A percentile compares a stretch with the other conserved stretches of the same genome.
phyloP scores from a whole-genome alignment of 1,140 invertebrate genomes.

The Tetragnatha versicolor region DNA sequence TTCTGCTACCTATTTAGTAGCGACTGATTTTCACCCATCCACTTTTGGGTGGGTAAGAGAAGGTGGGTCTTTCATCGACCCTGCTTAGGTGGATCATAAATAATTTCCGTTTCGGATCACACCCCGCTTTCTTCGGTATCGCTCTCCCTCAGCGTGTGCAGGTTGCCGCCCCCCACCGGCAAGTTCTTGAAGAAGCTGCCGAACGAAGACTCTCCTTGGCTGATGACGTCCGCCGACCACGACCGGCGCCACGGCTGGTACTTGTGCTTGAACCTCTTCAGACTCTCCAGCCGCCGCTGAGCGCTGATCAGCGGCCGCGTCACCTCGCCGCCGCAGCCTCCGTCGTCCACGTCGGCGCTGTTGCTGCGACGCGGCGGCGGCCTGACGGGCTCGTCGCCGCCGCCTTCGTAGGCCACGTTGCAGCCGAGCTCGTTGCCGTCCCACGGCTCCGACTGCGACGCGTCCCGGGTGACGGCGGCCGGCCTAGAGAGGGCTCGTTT shows the following conservation, averaged over 20 bases:
- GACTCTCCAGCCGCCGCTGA: neutral
- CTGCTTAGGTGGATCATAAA: too few species aligned
- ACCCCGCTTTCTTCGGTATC: conserved; percentile 48
- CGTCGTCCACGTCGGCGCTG: neutral
- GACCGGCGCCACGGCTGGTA: conserved; percentile 28
- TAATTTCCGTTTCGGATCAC: too few species aligned
- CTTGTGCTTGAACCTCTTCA: conserved; percentile 24
- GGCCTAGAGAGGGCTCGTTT: neutral
- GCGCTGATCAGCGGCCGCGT: conserved; percentile 24
- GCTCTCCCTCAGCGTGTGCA: conserved; percentile 31
- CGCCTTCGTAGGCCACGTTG: neutral
- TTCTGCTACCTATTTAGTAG: too few species aligned
- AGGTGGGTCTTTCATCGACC: too few species aligned
- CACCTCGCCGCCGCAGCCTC: neutral
- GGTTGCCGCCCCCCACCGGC: neutral
- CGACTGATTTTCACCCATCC: too few species aligned
- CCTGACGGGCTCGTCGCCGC: neutral
- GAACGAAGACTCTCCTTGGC: conserved; percentile 1
- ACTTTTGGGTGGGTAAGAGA: too few species aligned
- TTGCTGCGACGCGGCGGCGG: too few species aligned
- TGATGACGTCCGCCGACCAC: conserved; percentile 32
- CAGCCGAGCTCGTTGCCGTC: conserved; percentile 24
- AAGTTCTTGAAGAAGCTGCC: neutral
- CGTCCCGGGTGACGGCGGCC: neutral
- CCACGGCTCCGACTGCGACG: conserved; percentile 35